These are phyloP conservation scores for Pristis pectinata DNA, from an alignment of 2,797 vertebrate genomes.

Conservation along the genomic window DNA sequence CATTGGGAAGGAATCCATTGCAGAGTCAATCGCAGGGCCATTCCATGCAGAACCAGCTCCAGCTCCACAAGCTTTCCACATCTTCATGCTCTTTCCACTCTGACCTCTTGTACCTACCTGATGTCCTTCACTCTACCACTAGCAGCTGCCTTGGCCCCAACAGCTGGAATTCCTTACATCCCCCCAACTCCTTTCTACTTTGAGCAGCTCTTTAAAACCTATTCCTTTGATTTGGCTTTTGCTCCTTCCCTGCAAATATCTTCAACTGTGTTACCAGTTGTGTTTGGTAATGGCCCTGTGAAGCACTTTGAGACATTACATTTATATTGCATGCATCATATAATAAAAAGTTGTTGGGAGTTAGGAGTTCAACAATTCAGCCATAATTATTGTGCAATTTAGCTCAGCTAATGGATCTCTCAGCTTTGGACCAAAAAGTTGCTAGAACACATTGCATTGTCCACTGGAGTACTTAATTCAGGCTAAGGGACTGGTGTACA, in stretches of 20 bases:
- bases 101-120: neutral
- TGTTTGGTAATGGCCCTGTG: neutral
- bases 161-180: no score
- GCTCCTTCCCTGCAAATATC: neutral
- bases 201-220: neutral
- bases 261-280: neutral
- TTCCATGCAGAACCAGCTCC: no score
- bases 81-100: neutral
- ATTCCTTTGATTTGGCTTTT: neutral
- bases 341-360: neutral
- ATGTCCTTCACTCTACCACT: neutral
- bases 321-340: neutral
- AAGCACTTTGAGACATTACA: neutral
- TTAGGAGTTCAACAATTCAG: neutral
- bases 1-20: no score
- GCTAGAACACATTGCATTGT: neutral
- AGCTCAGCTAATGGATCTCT: neutral
- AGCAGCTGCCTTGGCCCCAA: neutral
- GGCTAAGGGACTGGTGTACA: neutral
- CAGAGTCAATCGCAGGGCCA: no score
- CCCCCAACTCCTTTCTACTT: no score
- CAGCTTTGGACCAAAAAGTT: neutral
- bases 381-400: neutral
- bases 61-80: neutral
- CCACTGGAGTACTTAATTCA: neutral